Conservation (phyloP, 2,888 invertebrate species). For the Leptopilina drosophilae region DNA sequence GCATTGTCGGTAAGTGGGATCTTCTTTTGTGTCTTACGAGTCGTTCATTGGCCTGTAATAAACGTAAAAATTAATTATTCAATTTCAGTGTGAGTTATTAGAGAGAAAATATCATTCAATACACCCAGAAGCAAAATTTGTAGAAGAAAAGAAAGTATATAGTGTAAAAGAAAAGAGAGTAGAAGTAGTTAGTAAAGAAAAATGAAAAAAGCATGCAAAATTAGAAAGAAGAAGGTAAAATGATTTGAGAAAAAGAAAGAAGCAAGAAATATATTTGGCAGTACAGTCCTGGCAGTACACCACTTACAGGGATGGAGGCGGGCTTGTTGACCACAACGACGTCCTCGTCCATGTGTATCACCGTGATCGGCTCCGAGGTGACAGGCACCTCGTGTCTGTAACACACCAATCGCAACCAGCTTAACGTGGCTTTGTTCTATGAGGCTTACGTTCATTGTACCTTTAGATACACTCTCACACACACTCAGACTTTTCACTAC, state of each 20-base stretch:
- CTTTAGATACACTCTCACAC: constrained; percentile 29
- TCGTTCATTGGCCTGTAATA: too few relatives aligned
- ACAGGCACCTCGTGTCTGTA: constrained; percentile 99
- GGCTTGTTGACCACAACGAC: constrained; percentile 99
- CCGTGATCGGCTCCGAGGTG: constrained; percentile 96
- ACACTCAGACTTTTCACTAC: constrained; percentile 23
- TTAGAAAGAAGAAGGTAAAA: background rate
- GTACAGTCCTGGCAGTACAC: constrained; percentile 82
- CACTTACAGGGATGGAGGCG: constrained; percentile 99
- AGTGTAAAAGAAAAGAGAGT: background rate
- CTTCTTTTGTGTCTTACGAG: too few relatives aligned
- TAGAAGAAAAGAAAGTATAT: too few relatives aligned
- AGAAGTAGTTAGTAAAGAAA: background rate
- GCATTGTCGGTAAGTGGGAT: too few relatives aligned
- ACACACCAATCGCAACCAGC: constrained; percentile 78
- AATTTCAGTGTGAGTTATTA: too few relatives aligned
- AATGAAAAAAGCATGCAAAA: background rate
- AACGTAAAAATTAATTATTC: too few relatives aligned
- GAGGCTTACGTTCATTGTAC: constrained; percentile 54
- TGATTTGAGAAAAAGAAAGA: background rate
- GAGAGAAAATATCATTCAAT: too few relatives aligned
- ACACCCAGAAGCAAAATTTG: too few relatives aligned
- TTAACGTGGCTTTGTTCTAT: constrained; percentile 75
- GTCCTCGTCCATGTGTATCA: constrained; percentile 99
- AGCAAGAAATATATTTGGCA: constrained; percentile 67